phyloP scores from a whole-genome alignment of 2,888 invertebrate species.

The Pandemis heparana region DNA sequence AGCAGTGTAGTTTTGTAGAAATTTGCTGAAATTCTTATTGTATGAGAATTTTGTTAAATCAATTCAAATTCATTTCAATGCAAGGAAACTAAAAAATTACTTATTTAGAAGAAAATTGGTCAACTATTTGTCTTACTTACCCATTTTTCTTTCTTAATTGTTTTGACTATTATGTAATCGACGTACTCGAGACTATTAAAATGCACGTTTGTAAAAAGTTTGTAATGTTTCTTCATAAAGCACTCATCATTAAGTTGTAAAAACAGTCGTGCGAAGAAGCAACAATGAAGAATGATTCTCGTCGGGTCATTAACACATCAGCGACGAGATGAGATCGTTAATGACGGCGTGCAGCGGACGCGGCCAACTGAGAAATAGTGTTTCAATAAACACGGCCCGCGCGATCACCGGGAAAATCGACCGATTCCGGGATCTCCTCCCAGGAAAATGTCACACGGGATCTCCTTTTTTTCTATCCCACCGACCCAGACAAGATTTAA shows the following conservation, averaged over 20 bases:
- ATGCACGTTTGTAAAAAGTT: background rate
- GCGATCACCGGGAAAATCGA: constrained; percentile 83
- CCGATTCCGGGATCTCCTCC: constrained; percentile 81
- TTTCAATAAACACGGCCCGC: constrained; percentile 80
- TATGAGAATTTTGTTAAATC: too few relatives aligned
- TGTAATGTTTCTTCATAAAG: background rate
- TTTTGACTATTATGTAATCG: too few relatives aligned
- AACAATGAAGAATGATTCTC: constrained; percentile 41
- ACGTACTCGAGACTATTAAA: background rate
- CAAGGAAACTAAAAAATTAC: too few relatives aligned
- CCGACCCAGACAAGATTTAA: constrained; percentile 81
- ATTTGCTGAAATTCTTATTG: too few relatives aligned
- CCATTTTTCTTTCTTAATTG: too few relatives aligned
- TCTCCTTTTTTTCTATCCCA: constrained; percentile 78
- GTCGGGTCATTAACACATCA: constrained; percentile 49
- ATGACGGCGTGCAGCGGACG: constrained; percentile 63
- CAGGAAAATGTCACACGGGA: constrained; percentile 78
- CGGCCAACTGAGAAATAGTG: constrained; percentile 80
- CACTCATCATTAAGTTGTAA: constrained; percentile 5
- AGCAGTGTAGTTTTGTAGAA: too few relatives aligned
- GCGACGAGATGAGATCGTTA: constrained; percentile 56
- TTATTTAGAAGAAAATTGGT: too few relatives aligned
- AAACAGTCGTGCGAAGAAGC: constrained; percentile 13
- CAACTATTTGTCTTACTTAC: too few relatives aligned
- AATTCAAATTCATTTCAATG: too few relatives aligned